Evolutionary conservation across 2,113 vertebrate genomes (phyloP).

Genomic region (Reinhardtius hippoglossoides): DNA sequence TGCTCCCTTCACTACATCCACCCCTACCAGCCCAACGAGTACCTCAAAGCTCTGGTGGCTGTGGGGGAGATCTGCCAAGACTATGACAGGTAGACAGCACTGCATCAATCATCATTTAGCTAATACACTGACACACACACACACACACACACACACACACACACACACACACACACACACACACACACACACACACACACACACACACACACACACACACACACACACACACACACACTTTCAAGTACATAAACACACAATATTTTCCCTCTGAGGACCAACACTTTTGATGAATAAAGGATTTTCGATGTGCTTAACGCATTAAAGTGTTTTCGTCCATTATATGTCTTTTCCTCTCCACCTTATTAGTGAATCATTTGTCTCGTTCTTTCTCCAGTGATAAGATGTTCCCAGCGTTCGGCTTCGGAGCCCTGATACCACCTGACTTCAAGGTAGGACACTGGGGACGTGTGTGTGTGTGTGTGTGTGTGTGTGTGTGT

Average conservation of each 20-base stretch:
- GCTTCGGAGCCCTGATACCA: slow-evolving; percentile 97
- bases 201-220: not conserved
- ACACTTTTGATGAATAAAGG: not conserved
- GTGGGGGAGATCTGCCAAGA: slow-evolving; percentile 99
- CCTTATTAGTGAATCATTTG: slow-evolving; percentile 9
- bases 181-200: slow-evolving; percentile 1
- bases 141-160: not conserved
- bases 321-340: slow-evolving; percentile 5
- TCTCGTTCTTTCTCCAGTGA: slow-evolving; percentile 84
- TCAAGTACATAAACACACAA: not conserved
- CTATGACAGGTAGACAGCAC: slow-evolving; percentile 92
- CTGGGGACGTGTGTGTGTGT: not conserved
- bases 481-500: not conserved
- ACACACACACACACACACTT: not conserved
- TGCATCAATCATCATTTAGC: slow-evolving; percentile 53
- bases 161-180: not conserved
- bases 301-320: not conserved
- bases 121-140: slow-evolving; percentile 8
- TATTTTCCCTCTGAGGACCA: not conserved
- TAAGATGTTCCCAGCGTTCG: slow-evolving; percentile 99
- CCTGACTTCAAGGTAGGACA: slow-evolving; percentile 94
- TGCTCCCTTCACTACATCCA: slow-evolving; percentile 99
- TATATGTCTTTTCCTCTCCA: slow-evolving; percentile 25
- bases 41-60: slow-evolving; percentile 96
- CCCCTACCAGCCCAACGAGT: slow-evolving; percentile 98